phyloP scores from a whole-genome alignment of 1,140 invertebrate genomes.

The Trichonephila clavata region DNA sequence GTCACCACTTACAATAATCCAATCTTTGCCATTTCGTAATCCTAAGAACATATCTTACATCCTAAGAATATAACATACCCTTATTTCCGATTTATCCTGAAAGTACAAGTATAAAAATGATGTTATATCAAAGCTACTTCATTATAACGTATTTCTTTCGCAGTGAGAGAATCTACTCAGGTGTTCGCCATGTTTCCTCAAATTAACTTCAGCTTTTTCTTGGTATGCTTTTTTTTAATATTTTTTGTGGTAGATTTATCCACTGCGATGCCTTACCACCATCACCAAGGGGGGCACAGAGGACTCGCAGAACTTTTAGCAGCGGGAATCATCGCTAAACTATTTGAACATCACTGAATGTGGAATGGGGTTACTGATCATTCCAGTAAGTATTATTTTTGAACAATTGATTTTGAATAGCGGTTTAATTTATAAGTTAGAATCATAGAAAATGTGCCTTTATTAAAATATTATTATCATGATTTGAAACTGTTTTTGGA shows the following conservation, averaged over 20 bases:
- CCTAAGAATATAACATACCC: neutral
- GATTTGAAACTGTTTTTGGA: no score
- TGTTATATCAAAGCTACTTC: neutral
- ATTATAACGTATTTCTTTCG: neutral
- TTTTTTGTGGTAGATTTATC: neutral
- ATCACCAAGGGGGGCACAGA: neutral
- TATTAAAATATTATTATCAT: no score
- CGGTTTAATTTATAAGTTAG: no score
- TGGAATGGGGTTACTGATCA: neutral
- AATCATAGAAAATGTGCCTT: no score
- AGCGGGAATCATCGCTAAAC: slow-evolving; percentile 30
- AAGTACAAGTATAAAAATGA: neutral
- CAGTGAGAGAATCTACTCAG: no score
- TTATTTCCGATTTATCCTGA: neutral
- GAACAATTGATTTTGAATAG: no score
- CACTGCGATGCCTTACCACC: neutral
- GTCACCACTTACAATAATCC: neutral
- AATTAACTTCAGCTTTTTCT: neutral
- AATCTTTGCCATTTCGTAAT: neutral
- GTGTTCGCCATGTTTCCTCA: neutral
- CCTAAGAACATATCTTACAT: neutral
- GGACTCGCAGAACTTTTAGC: slow-evolving; percentile 38
- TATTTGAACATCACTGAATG: slow-evolving; percentile 13
- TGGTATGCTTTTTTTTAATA: neutral
- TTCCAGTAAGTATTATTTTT: no score